These are phyloP conservation scores for Tursiops truncatus DNA, from an alignment of 2,113 vertebrate genomes.

Conservation along the genomic window DNA sequence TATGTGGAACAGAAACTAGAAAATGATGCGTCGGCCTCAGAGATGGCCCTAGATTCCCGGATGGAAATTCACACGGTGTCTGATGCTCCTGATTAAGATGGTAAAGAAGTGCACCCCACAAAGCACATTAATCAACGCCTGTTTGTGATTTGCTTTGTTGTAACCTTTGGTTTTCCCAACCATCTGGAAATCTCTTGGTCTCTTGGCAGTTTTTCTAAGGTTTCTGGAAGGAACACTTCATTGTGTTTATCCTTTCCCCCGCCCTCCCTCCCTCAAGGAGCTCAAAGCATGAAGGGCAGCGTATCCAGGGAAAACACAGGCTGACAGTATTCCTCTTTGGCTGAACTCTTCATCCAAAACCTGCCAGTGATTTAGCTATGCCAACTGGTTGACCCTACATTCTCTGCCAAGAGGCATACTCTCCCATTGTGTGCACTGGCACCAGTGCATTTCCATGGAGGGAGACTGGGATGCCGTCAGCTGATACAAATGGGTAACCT, in stretches of 20 bases:
- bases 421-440: constrained; percentile 55
- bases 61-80: constrained; percentile 87
- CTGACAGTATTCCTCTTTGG: constrained; percentile 73
- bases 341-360: constrained; percentile 70
- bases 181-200: constrained; percentile 78
- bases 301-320: constrained; percentile 76
- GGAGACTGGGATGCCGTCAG: constrained; percentile 59
- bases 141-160: constrained; percentile 80
- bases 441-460: constrained; percentile 47
- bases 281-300: constrained; percentile 76
- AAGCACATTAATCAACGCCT: constrained; percentile 85
- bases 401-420: constrained; percentile 67
- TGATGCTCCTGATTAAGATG: constrained; percentile 83
- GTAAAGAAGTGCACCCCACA: constrained; percentile 72
- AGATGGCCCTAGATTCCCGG: constrained; percentile 89
- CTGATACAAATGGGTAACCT: constrained; percentile 75
- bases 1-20: constrained; percentile 90
- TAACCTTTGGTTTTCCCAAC: constrained; percentile 78
- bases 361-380: constrained; percentile 70
- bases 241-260: constrained; percentile 70
- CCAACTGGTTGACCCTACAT: constrained; percentile 68
- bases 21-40: constrained; percentile 87
- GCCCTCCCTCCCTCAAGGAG: constrained; percentile 72
- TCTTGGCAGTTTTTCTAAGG: constrained; percentile 73
- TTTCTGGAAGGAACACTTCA: constrained; percentile 78